A percentile compares a stretch with the other conserved stretches of the same genome.
These are phyloP conservation scores for Cyanoramphus novaezelandiae DNA, from an alignment of 2,113 vertebrate species.

Conservation along the genomic window DNA sequence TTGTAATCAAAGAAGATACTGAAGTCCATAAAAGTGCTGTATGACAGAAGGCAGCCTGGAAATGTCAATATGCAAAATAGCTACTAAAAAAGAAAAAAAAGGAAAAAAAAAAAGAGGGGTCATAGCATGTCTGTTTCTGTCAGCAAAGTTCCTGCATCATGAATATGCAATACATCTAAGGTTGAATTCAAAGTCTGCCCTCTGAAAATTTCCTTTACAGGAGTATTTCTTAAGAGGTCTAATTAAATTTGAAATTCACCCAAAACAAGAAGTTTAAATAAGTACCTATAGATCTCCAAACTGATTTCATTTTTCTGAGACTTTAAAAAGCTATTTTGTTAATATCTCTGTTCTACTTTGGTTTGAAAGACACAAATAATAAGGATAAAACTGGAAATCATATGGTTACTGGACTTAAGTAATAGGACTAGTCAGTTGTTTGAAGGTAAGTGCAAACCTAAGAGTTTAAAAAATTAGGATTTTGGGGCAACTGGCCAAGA, in stretches of 20 bases:
- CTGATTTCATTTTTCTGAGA: not conserved
- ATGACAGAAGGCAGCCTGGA: not conserved
- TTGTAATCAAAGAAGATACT: not conserved
- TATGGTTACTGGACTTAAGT: not conserved
- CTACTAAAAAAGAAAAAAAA: not conserved
- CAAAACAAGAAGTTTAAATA: not conserved
- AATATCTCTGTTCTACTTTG: not conserved
- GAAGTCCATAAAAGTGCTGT: not conserved
- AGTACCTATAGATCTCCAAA: not conserved
- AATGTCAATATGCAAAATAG: not conserved
- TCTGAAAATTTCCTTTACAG: not conserved
- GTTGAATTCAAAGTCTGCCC: not conserved
- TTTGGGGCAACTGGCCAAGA: not conserved
- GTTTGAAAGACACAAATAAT: not conserved
- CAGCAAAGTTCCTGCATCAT: not conserved
- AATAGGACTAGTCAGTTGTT: not conserved
- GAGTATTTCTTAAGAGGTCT: not conserved
- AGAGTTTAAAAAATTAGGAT: not conserved
- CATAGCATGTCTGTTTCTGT: not conserved
- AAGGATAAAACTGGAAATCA: not conserved
- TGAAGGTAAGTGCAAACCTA: not conserved
- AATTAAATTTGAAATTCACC: not conserved
- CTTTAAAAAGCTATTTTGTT: not conserved
- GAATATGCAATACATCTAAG: not conserved
- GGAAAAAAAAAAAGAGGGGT: not conserved